phyloP scores from a whole-genome alignment of 2,113 vertebrate species.

The Sisor rabdophorus region DNA sequence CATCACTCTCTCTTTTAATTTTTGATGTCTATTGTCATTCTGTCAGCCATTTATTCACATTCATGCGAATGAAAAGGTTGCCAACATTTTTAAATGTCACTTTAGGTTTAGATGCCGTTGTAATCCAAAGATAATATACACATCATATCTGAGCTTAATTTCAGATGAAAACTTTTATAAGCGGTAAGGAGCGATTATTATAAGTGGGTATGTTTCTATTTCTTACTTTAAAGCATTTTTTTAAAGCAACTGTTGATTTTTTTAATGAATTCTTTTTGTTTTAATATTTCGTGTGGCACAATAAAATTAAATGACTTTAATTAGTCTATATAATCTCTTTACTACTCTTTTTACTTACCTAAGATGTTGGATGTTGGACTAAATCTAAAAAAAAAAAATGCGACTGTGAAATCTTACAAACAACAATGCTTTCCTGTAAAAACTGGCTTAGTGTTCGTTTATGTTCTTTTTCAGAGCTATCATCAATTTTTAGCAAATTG shows the following conservation, averaged over 20 bases:
- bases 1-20: slow-evolving; percentile 19
- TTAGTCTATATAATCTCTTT: not conserved
- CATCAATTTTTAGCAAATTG: not conserved
- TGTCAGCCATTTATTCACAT: slow-evolving; percentile 15
- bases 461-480: not conserved
- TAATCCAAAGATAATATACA: not conserved
- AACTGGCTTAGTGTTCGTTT: not conserved
- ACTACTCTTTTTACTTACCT: no score
- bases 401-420: not conserved
- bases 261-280: not conserved
- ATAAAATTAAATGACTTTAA: not conserved
- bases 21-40: slow-evolving; percentile 31
- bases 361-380: no score
- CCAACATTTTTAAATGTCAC: not conserved
- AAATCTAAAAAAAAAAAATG: no score
- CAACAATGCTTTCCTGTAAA: not conserved
- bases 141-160: not conserved
- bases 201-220: no score
- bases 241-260: not conserved
- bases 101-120: not conserved
- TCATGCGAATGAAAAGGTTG: slow-evolving; percentile 1
- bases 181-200: not conserved
- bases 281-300: not conserved
- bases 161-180: not conserved
- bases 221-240: not conserved